phyloP scores from a whole-genome alignment of 2,797 vertebrate species.

The Eulemur coronatus region DNA sequence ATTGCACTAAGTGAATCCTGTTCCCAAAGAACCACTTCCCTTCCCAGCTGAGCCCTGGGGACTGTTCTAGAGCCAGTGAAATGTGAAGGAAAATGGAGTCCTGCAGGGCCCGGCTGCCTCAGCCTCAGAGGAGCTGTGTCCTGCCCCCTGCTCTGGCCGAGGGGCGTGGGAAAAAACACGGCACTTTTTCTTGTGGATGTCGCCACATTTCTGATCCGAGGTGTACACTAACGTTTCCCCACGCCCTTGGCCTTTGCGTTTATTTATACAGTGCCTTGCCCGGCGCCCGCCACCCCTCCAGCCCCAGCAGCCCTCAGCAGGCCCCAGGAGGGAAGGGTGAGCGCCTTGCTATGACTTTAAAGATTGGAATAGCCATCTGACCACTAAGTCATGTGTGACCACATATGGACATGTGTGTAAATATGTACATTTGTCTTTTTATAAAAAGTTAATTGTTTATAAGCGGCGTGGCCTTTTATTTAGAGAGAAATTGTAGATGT shows the following conservation, averaged over 20 bases:
- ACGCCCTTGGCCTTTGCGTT: constrained; percentile 13
- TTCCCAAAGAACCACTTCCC: constrained; percentile 64
- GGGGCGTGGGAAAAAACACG: constrained; percentile 55
- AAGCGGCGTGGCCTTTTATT: constrained; percentile 56
- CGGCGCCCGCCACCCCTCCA: not conserved
- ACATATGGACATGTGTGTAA: constrained; percentile 57
- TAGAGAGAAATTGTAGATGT: not conserved
- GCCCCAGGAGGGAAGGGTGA: constrained; percentile 58
- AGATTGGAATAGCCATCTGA: constrained; percentile 51
- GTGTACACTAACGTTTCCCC: constrained; percentile 73
- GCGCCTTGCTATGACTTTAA: constrained; percentile 40
- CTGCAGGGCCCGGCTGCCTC: not conserved
- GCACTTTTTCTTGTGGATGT: constrained; percentile 72
- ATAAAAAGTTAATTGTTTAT: constrained; percentile 76
- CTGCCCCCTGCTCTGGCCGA: not conserved
- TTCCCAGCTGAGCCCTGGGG: constrained; percentile 68
- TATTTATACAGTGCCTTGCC: constrained; percentile 78
- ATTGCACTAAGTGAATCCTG: constrained; percentile 76
- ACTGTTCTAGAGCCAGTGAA: constrained; percentile 67
- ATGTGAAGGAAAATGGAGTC: constrained; percentile 69
- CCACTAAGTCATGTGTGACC: constrained; percentile 59
- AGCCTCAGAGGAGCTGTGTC: constrained; percentile 13
- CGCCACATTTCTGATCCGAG: constrained; percentile 39
- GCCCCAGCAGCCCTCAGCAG: constrained; percentile 38
- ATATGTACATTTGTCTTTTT: constrained; percentile 79